phyloP scores from a whole-genome alignment of 2,797 vertebrate genomes.

The Pogoniulus pusillus region DNA sequence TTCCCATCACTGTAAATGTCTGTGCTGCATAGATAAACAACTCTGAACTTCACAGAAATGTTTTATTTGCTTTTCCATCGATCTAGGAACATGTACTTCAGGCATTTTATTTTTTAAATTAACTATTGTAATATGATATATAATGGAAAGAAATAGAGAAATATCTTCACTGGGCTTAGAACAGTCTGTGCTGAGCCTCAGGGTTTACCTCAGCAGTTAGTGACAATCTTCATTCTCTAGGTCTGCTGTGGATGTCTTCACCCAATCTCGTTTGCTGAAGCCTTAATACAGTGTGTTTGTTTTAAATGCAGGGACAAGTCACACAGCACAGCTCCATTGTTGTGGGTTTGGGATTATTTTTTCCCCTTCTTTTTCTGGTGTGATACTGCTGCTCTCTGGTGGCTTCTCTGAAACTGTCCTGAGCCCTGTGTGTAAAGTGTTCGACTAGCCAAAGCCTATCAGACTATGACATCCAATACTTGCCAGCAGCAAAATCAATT shows the following conservation, averaged over 20 bases:
- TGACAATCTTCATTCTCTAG: neutral
- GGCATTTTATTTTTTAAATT: neutral
- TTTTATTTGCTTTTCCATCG: neutral
- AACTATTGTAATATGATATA: neutral
- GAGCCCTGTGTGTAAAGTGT: neutral
- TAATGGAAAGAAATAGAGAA: neutral
- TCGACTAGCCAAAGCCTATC: neutral
- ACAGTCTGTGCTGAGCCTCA: neutral
- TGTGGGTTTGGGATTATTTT: too few species aligned
- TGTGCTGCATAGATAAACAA: neutral
- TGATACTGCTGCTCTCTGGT: slow-evolving; percentile 56
- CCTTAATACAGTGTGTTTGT: neutral
- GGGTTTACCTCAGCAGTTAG: neutral
- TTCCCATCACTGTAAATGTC: neutral
- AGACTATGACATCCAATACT: neutral
- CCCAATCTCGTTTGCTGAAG: neutral
- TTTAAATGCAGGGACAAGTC: neutral
- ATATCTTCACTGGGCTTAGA: neutral
- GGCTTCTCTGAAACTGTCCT: slow-evolving; percentile 23
- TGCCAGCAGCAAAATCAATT: neutral
- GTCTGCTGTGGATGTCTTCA: neutral
- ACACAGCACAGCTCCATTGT: neutral
- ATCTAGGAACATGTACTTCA: neutral
- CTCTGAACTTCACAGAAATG: neutral
- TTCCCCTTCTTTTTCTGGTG: neutral